Conservation (phyloP, 2,888 invertebrate species). For the Scaptomyza flava region DNA sequence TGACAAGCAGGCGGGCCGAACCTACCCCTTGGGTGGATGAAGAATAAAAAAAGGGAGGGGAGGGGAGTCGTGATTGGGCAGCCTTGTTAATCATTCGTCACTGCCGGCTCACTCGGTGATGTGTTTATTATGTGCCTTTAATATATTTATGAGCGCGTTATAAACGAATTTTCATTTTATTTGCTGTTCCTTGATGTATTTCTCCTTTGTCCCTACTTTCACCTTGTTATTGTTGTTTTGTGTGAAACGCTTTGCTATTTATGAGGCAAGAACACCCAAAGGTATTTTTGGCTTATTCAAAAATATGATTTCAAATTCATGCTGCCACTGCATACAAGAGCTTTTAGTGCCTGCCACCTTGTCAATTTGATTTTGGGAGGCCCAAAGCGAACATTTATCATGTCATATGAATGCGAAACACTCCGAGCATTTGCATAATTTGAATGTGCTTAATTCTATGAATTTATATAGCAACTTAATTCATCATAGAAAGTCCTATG, state of each 20-base stretch:
- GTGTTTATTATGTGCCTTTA: conserved; percentile 78
- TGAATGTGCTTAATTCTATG: conserved; percentile 33
- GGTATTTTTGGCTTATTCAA: conserved; percentile 62
- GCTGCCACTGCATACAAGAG: conserved; percentile 55
- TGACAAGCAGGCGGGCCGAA: conserved; percentile 31
- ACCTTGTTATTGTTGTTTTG: conserved; percentile 26
- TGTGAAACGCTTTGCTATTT: conserved; percentile 55
- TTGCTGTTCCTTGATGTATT: conserved; percentile 36
- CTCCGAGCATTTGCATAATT: conserved; percentile 53
- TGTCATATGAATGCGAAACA: conserved; percentile 24
- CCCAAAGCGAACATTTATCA: conserved; percentile 39
- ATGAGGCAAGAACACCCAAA: conserved; percentile 62
- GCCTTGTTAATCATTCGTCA: conserved; percentile 69
- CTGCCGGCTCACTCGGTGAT: conserved; percentile 60
- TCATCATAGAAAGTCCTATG: not conserved
- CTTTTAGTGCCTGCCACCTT: conserved; percentile 14
- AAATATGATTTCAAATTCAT: conserved; percentile 73
- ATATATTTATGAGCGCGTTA: conserved; percentile 79
- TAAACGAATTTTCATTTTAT: conserved; percentile 79
- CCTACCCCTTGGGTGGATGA: not conserved
- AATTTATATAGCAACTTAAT: conserved; percentile 34
- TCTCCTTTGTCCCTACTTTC: not conserved
- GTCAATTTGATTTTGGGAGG: conserved; percentile 10
- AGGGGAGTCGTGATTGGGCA: conserved; percentile 21
- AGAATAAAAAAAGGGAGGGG: not conserved